Percentiles rank a stretch among this genome's conserved stretches.
Evolutionary conservation across 2,888 invertebrate genomes (phyloP).

Genomic region (Linyphia triangularis): DNA sequence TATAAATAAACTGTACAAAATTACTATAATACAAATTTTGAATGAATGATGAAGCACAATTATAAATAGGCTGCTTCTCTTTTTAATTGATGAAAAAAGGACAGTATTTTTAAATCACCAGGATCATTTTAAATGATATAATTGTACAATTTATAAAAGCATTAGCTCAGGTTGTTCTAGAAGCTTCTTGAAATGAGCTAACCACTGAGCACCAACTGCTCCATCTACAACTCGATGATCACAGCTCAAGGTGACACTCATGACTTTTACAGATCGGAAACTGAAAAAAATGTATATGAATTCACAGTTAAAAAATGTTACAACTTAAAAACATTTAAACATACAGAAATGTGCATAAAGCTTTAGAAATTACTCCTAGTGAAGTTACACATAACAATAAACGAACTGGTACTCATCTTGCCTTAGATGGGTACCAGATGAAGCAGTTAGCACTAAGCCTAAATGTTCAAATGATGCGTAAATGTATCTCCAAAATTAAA

Average conservation of each 20-base stretch:
- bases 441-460: no score
- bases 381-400: no score
- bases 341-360: no score
- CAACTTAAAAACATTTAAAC: no score
- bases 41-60: slow-evolving; percentile 21
- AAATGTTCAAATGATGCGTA: no score
- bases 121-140: slow-evolving; percentile 1
- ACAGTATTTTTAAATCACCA: slow-evolving; percentile 12
- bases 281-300: slow-evolving; percentile 76
- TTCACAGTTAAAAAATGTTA: no score
- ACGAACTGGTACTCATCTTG: no score
- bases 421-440: no score
- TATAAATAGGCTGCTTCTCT: neutral
- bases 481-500: no score
- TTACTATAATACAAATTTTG: slow-evolving; percentile 51
- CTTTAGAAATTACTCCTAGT: no score
- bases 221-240: slow-evolving; percentile 99
- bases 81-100: slow-evolving; percentile 10
- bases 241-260: slow-evolving; percentile 95
- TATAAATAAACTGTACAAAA: slow-evolving; percentile 53
- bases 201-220: slow-evolving; percentile 97
- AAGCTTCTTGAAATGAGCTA: slow-evolving; percentile 91
- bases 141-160: slow-evolving; percentile 84
- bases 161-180: slow-evolving; percentile 96
- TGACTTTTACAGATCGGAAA: slow-evolving; percentile 83